Base-by-base conservation (phyloP, 1,140 invertebrate species). In the Pectinophora gossypiella region DNA sequence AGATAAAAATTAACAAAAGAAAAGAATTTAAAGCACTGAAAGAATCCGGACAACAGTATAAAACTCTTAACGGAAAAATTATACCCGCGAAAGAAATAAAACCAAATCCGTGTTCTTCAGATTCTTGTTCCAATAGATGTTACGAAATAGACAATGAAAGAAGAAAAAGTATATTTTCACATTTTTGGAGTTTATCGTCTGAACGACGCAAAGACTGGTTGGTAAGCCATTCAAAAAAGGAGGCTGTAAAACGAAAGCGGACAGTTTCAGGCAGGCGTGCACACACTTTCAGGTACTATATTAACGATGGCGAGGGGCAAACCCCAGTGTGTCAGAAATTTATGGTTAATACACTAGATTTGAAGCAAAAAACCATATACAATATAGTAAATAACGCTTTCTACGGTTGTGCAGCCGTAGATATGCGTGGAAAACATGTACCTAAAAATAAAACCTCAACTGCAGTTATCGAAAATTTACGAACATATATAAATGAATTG, bases 301-400 rank as follows among this genome's bases (percentile, higher is more conserved):
- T 62, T 48, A 58, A 56, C 22, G 60, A 62, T 23, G 60, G 54
- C 42, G 60, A 58, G 46, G 60, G 52, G 13, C 23, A 42, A 38
- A 19, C 48, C 22, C 35, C 45, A 51, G 48, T 58, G n/a, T 62
- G 60, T 27, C 35, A 27, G 44, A 27, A 62, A 27, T 62, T 54
- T 48, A 27, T 62, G 7, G 10, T 48, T 5, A 46, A 42, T n/a
- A 62, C 55, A 1, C 38, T 58, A 20, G 52, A 58, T 49, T 21
- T 58, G 9, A 22, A 23, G 18, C 49, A 54, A 16, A 32, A 19
- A 27, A 20, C 10, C 44, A 27, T 58, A 2, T 52, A 54, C 16
- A 48, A 54, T 44, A 62, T 51, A n/a, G 4, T 58, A 19, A 47
- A 18, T 22, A 48, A 48, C 32, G 32, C 44, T 5, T 13, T n/a